Evolutionary conservation across 2,113 vertebrate genomes (phyloP), one percentile per base, ranked within the genome.

Genomic region (Antechinus flavipes): DNA sequence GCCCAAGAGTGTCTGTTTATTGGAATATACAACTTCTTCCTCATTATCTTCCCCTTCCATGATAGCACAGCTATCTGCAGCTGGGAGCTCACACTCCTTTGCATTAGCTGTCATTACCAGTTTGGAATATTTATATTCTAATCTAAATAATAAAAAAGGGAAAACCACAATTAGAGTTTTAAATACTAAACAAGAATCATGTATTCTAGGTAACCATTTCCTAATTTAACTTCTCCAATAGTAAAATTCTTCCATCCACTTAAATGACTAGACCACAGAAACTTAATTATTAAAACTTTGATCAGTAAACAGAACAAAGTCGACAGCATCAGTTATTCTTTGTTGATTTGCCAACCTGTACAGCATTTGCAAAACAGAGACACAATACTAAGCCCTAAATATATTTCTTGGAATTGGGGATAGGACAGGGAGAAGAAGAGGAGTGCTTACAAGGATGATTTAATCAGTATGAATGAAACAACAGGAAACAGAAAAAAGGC

Each of bases 21-120:
- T 99, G 96, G 99, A 99, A 98, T 99, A 99, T 26, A 99, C 99
- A 61, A 99, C 98, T 96, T 99, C 99, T 90, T 99, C 99, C 96
- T 99, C 99, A 56, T 99, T 99, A 54, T 99, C 99, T 98, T 99
- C 99, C 52, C 99, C 99, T 98, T 99, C 99, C 99, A 99, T 99
- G 97, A 99, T 99, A 93, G 99, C 99, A 97, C 99, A 99, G 98
- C 99, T 99, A 98, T 99, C 99, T 91, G 99, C 99, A 95, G 99
- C 99, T 91, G 99, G 99, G 95, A 99, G 99, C 93, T 99, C 99
- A 26, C 99, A 99, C 93, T 99, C 99, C 97, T 99, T 99, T 16
- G 99, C 99, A 97, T 99, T 99, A 2, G 99, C 98, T 10, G 99
- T 99, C 99, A 99, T 99, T 97, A 99, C 99, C 98, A 99, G 97